Base-by-base conservation (phyloP, 2,113 vertebrate species). In the Python bivittatus region DNA sequence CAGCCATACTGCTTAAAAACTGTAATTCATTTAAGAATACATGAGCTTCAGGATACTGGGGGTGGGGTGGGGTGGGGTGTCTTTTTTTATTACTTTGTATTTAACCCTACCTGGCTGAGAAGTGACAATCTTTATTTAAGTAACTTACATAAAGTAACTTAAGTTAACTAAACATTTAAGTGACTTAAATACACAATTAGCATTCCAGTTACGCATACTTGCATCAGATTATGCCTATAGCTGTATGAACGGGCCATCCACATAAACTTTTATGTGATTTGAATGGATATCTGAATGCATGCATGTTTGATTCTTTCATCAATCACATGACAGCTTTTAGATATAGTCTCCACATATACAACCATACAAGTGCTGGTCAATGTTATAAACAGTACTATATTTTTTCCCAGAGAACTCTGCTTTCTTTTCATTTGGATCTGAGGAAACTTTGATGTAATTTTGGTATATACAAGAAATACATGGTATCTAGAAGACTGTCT, bases 351-450 rank as follows among this genome's bases (percentile, higher is more conserved):
- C 27, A 58, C 57, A 48, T 54, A 42, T 1, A 68, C 17, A 7
- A 56, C n/a, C 91, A 52, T 33, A 38, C 17, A 91, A 84, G 29
- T 53, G 38, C 83, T 52, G 4, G 23, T 48, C 64, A 53, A 8
- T 83, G 0, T 91, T 94, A 56, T 89, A 90, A 94, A 88, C 12
- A 86, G 0, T 8, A 90, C 33, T 29, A 3, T 57, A 58, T 4
- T 91, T 38, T 58, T 3, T 93, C 89, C 89, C 68, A 93, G 57
- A 27, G 94, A 88, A 93, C 12, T 33, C 42, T 95, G 20, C 72
- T 93, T 96, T 95, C 20, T 91, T 94, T 96, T 94, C n/a, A 92
- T 0, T 64, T 94, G 64, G 48, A 61, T 25, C 64, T 11, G 56
- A 1, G 12, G 54, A 95, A 94, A 88, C 48, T 23, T 91, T 89